Evolutionary conservation across 2,888 invertebrate species (phyloP).

Genomic region (Plusia festucae): DNA sequence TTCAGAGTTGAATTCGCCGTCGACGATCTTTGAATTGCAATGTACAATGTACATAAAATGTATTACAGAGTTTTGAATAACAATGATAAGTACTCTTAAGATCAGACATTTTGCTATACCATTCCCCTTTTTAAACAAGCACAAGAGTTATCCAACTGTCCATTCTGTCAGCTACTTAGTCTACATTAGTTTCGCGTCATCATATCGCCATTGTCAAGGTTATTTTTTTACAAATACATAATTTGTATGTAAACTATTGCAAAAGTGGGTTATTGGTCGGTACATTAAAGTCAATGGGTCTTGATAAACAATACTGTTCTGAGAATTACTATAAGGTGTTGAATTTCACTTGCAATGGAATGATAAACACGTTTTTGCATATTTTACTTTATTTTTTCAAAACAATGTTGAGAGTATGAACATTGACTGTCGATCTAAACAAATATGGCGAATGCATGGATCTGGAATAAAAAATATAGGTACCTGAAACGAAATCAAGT

Average conservation of each 20-base stretch:
- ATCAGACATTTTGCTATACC: too few relatives aligned
- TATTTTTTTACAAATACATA: slow-evolving; percentile 63
- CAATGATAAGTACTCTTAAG: too few relatives aligned
- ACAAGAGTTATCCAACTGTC: too few relatives aligned
- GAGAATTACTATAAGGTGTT: slow-evolving; percentile 60
- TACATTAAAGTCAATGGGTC: slow-evolving; percentile 50
- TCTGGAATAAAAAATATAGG: neutral
- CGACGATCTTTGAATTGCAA: too few relatives aligned
- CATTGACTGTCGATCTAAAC: too few relatives aligned
- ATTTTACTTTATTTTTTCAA: slow-evolving; percentile 30
- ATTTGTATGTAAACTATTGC: slow-evolving; percentile 65
- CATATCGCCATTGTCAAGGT: slow-evolving; percentile 75
- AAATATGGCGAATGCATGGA: neutral
- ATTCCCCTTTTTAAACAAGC: too few relatives aligned
- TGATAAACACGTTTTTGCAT: slow-evolving; percentile 55
- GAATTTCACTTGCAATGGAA: slow-evolving; percentile 49
- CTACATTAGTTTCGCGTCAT: slow-evolving; percentile 32
- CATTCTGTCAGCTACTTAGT: slow-evolving; percentile 20
- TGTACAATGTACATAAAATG: too few relatives aligned
- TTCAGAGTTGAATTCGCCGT: too few relatives aligned
- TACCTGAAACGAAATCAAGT: neutral
- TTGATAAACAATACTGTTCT: slow-evolving; percentile 64
- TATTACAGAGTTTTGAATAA: too few relatives aligned
- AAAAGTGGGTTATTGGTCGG: slow-evolving; percentile 66
- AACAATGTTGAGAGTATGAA: slow-evolving; percentile 16